Evolutionary conservation across 2,113 vertebrate genomes (phyloP).

Genomic region (Riparia riparia): DNA sequence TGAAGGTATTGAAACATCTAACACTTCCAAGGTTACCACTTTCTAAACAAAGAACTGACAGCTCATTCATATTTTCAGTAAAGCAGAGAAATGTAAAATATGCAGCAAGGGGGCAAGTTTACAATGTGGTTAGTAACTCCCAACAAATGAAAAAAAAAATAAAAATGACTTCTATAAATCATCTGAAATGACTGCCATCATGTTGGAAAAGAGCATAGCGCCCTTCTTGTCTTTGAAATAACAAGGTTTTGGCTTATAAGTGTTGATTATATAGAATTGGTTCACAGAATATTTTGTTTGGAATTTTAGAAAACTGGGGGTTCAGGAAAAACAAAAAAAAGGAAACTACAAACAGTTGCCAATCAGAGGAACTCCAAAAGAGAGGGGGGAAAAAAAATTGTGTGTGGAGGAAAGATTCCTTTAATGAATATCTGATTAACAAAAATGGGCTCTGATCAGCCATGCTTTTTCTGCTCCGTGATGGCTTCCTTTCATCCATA

Average conservation of each 20-base stretch:
- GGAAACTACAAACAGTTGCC: slow-evolving; percentile 69
- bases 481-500: slow-evolving; percentile 88
- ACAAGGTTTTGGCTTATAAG: slow-evolving; percentile 51
- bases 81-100: slow-evolving; percentile 91
- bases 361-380: slow-evolving; percentile 75
- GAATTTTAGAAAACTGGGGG: slow-evolving; percentile 60
- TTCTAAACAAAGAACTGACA: slow-evolving; percentile 79
- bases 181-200: slow-evolving; percentile 87
- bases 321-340: background rate
- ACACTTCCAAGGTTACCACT: slow-evolving; percentile 83
- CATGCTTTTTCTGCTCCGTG: slow-evolving; percentile 87
- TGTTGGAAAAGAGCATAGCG: slow-evolving; percentile 85
- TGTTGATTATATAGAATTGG: slow-evolving; percentile 57
- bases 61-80: slow-evolving; percentile 83
- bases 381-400: background rate
- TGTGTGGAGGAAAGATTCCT: slow-evolving; percentile 36
- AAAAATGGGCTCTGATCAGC: slow-evolving; percentile 76
- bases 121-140: slow-evolving; percentile 91
- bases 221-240: slow-evolving; percentile 59
- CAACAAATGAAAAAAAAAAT: slow-evolving; percentile 85
- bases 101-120: slow-evolving; percentile 86
- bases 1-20: slow-evolving; percentile 82
- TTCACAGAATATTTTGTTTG: slow-evolving; percentile 60
- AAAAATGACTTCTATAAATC: slow-evolving; percentile 82
- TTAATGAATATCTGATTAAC: slow-evolving; percentile 70